Evolutionary conservation across 2,797 vertebrate genomes (phyloP), one percentile per base, ranked within the genome.

Genomic region (Gouania willdenowi): DNA sequence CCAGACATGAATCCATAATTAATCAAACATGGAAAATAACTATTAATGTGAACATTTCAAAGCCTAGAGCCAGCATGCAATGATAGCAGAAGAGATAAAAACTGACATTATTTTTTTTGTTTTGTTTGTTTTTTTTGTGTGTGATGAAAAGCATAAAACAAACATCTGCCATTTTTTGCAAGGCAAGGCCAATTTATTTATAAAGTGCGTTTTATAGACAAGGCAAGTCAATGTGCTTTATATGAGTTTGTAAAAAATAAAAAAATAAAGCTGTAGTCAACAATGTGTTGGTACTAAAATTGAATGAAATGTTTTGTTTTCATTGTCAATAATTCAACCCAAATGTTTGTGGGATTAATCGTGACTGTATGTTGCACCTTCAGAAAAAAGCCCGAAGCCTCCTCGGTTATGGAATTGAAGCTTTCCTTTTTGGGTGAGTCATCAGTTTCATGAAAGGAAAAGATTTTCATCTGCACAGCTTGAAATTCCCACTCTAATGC

Each of bases 371-470:
- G 49, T 50, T 43, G 42, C 32, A 39, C 32, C 61, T 68, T 69
- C 28, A 61, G 51, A 56, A 65, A 64, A 31, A 27, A 38, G 46
- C 58, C 66, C 57, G 55, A 66, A 70, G 66, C 50, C 26, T 57
- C 50, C 30, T 43, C 34, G 46, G 67, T 75, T 70, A 75, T 79
- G 43, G 46, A 69, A 71, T 81, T 72, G 47, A 78, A 56, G 25
- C 25, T 8, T 46, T 39, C 61, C n/a, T n/a, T 69, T 55, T 72
- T 57, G 42, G 33, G 59, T 81, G 74, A 80, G 74, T 84, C 75
- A 80, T 76, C 61, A 46, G 59, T 46, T 52, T 52, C 19, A 44
- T 66, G 49, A 62, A 67, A 24, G 57, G 59, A 46, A 62, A 71
- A 44, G 59, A 75, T 79, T 82, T 79, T 55, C 51, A 66, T 62